phyloP scores from a whole-genome alignment of 2,113 vertebrate genomes.

The Chaetodon auriga region DNA sequence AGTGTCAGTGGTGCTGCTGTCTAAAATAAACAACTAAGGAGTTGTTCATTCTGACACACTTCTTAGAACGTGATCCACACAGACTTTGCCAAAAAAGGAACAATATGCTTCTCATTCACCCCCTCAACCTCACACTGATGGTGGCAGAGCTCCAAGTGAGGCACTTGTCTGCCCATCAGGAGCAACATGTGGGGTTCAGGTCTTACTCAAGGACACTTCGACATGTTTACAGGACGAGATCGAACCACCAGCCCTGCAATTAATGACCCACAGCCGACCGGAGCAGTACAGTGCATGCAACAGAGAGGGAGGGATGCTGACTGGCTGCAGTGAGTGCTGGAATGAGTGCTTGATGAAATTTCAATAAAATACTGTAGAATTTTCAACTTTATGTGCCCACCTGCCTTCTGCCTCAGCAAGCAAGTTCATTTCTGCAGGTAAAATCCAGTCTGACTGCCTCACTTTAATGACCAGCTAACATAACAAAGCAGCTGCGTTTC shows the following conservation, averaged over 20 bases:
- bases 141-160: not conserved
- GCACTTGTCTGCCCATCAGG: not conserved
- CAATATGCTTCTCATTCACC: not conserved
- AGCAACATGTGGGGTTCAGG: not conserved
- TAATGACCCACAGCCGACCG: too few relatives aligned
- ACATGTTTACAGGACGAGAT: not conserved
- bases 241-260: too few relatives aligned
- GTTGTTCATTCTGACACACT: not conserved
- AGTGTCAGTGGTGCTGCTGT: not conserved
- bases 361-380: not conserved
- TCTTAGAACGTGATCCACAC: not conserved
- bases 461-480: too few relatives aligned
- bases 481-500: too few relatives aligned
- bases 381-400: not conserved
- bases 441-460: not conserved
- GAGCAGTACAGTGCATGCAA: not conserved
- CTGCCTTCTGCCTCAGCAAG: not conserved
- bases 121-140: not conserved
- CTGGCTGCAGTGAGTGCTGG: too few relatives aligned
- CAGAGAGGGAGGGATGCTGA: not conserved
- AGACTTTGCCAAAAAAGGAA: too few relatives aligned
- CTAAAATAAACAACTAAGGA: not conserved
- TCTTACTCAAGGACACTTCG: not conserved
- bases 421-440: not conserved
- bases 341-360: not conserved